These are phyloP conservation scores for Mormyrus proboscirostris DNA, from an alignment of 2,797 vertebrate species.

Conservation along the genomic window DNA sequence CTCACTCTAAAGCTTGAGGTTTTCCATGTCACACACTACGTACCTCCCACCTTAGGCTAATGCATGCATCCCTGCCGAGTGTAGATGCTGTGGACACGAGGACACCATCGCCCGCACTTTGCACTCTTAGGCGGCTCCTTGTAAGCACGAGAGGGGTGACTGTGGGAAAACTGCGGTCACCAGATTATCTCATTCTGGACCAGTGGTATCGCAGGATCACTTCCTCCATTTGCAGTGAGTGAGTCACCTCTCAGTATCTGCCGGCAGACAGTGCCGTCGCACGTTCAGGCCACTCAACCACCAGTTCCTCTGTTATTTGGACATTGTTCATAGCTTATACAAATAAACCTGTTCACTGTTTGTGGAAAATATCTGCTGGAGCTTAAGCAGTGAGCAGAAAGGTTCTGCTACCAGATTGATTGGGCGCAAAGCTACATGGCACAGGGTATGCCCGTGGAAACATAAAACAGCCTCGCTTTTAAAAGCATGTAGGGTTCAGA, in stretches of 20 bases:
- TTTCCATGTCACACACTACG: not conserved
- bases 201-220: not conserved
- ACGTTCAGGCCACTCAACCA: not conserved
- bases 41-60: not conserved
- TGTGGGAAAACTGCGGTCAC: slow-evolving; percentile 20
- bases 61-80: not conserved
- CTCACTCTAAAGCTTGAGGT: not conserved
- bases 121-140: not conserved
- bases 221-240: slow-evolving; percentile 5
- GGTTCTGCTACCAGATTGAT: not conserved
- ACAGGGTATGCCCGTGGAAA: not conserved
- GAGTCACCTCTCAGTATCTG: not conserved
- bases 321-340: slow-evolving; percentile 9
- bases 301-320: not conserved
- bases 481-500: not conserved
- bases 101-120: not conserved
- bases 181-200: not conserved
- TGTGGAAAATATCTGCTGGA: slow-evolving; percentile 2
- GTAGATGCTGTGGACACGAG: not conserved
- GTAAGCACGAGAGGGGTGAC: not conserved
- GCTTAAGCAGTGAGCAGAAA: not conserved
- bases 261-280: not conserved
- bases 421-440: not conserved
- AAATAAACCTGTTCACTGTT: not conserved
- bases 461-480: not conserved